Evolutionary conservation across 2,797 vertebrate species (phyloP).

Genomic region (Salarias fasciatus): DNA sequence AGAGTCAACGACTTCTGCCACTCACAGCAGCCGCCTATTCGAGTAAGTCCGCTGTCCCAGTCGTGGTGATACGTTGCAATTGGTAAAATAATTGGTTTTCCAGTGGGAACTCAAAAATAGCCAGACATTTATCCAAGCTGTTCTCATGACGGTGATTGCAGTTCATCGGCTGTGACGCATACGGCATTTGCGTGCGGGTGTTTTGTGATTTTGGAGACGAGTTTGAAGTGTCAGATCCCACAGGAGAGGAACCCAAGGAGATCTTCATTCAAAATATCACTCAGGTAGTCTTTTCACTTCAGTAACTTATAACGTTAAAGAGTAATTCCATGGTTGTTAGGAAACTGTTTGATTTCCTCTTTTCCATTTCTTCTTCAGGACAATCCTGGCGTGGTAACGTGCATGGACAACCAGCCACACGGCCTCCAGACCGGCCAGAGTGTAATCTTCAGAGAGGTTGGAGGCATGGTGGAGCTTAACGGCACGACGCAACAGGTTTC

Average conservation of each 20-base stretch:
- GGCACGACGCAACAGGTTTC: conserved; percentile 81
- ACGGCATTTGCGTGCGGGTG: conserved; percentile 92
- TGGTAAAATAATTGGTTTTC: too few relatives aligned
- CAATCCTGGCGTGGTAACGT: conserved; percentile 92
- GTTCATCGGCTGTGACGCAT: conserved; percentile 93
- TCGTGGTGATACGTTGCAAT: neutral
- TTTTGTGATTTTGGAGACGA: conserved; percentile 98
- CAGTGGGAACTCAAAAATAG: neutral
- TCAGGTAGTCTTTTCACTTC: conserved; percentile 78
- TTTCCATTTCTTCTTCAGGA: conserved; percentile 74
- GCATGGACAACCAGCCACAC: conserved; percentile 95
- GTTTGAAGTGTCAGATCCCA: conserved; percentile 96
- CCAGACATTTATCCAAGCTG: conserved; percentile 10
- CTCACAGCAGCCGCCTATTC: conserved; percentile 90
- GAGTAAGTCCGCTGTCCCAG: conserved; percentile 79
- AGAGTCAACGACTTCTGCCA: conserved; percentile 93
- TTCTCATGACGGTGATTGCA: conserved; percentile 52
- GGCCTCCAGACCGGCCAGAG: conserved; percentile 94
- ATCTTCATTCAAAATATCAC: conserved; percentile 96
- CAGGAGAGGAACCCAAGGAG: conserved; percentile 97
- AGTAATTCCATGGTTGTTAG: neutral
- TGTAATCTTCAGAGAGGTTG: conserved; percentile 92
- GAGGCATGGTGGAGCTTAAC: conserved; percentile 93
- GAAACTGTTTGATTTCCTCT: neutral
- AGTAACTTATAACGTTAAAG: neutral